A percentile compares a stretch with the other conserved stretches of the same genome.
These are phyloP conservation scores for Standfussiana lucernea DNA, from an alignment of 2,888 invertebrate species.

Conservation along the genomic window DNA sequence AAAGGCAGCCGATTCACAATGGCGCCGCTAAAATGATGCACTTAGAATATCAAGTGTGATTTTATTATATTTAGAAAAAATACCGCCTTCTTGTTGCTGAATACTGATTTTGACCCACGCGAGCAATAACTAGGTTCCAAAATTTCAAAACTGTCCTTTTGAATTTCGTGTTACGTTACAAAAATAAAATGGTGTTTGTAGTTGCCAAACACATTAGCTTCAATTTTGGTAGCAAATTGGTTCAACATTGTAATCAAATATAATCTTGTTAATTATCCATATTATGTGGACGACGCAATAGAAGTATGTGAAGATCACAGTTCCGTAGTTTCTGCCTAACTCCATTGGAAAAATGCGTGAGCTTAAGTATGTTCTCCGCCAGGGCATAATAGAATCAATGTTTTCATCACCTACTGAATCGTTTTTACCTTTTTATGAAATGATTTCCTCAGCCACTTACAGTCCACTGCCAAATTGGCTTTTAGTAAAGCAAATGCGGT, in stretches of 20 bases:
- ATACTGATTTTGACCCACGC: conserved; percentile 15
- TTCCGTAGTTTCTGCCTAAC: background rate
- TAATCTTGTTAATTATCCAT: background rate
- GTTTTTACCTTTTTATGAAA: background rate
- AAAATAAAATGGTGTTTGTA: background rate
- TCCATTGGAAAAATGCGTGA: background rate
- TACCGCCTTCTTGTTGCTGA: background rate
- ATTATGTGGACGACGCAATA: background rate
- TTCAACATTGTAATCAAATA: background rate
- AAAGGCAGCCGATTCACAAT: conserved; percentile 86
- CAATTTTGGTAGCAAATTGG: background rate
- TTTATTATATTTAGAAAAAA: conserved; percentile 13
- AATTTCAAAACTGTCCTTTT: background rate
- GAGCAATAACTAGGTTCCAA: background rate
- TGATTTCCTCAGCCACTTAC: background rate
- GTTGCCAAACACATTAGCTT: background rate
- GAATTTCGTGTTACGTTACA: background rate
- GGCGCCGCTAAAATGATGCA: conserved; percentile 80
- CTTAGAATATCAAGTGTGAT: conserved; percentile 45
- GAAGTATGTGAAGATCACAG: background rate
- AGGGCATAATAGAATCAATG: background rate
- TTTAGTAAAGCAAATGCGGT: background rate
- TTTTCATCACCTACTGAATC: background rate
- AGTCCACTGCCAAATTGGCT: too few relatives aligned
- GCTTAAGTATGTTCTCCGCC: background rate